phyloP scores from a whole-genome alignment of 2,888 invertebrate species.

The Chalcosyrphus nemorum region DNA sequence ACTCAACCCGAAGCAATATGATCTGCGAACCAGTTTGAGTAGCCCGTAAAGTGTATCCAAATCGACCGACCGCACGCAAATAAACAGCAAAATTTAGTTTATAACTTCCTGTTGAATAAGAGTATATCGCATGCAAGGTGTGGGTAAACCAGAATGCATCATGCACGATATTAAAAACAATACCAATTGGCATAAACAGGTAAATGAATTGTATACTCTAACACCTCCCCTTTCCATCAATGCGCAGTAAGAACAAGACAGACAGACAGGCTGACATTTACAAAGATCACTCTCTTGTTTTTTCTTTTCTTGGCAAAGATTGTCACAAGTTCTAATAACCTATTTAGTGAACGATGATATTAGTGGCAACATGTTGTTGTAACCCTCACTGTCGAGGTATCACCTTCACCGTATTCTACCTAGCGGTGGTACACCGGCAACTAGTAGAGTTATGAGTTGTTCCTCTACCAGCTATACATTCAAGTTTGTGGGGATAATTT shows the following conservation, averaged over 20 bases:
- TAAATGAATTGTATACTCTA: conserved; percentile 15
- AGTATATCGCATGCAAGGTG: conserved; percentile 53
- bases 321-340: conserved; percentile 72
- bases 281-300: not conserved
- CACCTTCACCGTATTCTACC: conserved; percentile 39
- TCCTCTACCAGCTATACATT: conserved; percentile 19
- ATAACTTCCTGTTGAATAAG: conserved; percentile 54
- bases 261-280: conserved; percentile 19
- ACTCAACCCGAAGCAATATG: conserved; percentile 33
- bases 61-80: conserved; percentile 54
- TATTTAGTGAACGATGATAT: conserved; percentile 66
- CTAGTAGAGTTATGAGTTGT: conserved; percentile 14
- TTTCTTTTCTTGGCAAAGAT: conserved; percentile 13
- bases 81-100: conserved; percentile 37
- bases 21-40: conserved; percentile 43
- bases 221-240: conserved; percentile 58
- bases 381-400: conserved; percentile 40
- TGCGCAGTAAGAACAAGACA: conserved; percentile 6
- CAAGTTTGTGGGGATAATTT: conserved; percentile 55
- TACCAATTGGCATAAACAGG: conserved; percentile 30
- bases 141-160: conserved; percentile 35
- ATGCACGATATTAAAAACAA: conserved; percentile 32
- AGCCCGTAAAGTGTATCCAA: conserved; percentile 33
- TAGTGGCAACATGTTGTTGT: conserved; percentile 44
- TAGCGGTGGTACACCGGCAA: conserved; percentile 9